Conservation (phyloP, 2,113 vertebrate species). For the Notarius lentiginosus region DNA sequence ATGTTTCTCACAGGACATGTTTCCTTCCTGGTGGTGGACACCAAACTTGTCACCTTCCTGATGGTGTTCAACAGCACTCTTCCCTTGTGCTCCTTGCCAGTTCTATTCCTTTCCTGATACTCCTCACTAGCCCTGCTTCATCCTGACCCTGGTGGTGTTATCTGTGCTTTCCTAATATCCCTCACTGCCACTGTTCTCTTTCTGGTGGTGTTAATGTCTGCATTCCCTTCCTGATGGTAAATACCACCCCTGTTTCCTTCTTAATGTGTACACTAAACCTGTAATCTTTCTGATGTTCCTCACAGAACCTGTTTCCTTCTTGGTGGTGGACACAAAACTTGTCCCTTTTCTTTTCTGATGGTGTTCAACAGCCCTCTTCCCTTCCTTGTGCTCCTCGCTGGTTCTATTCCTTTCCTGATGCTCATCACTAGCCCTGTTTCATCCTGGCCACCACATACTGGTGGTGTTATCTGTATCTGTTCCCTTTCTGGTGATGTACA, state of each 20-base stretch:
- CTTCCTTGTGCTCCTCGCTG: neutral
- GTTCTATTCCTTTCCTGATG: neutral
- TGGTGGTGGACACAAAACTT: neutral
- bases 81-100: neutral
- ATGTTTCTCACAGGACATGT: neutral
- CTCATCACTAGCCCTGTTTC: neutral
- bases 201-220: neutral
- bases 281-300: neutral
- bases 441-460: neutral
- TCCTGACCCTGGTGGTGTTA: neutral
- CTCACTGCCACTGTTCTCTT: neutral
- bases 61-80: neutral
- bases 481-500: neutral
- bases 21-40: neutral
- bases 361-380: neutral
- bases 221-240: neutral
- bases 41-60: neutral
- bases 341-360: neutral
- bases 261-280: neutral
- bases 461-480: neutral
- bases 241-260: neutral
- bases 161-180: neutral
- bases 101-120: neutral
- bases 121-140: neutral
- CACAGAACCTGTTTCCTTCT: neutral